Conservation (phyloP, 2,797 vertebrate species). For the Furcifer pardalis region DNA sequence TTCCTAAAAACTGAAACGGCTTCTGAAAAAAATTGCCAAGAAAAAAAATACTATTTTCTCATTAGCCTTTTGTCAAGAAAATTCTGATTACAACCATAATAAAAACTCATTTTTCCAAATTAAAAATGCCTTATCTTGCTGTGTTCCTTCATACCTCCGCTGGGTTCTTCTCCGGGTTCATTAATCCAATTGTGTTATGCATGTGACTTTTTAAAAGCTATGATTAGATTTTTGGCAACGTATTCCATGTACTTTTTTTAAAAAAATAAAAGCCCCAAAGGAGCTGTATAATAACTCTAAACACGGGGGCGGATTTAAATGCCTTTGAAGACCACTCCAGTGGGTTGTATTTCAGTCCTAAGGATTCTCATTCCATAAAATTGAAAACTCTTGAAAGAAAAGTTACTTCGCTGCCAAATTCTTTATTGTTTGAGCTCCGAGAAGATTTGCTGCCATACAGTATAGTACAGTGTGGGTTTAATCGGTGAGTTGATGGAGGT, state of each 20-base stretch:
- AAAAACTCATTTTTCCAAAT: background rate
- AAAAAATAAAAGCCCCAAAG: background rate
- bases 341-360: constrained; percentile 64
- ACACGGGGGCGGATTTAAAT: background rate
- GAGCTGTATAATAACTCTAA: background rate
- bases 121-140: background rate
- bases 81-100: background rate
- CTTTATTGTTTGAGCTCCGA: constrained; percentile 47
- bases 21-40: background rate
- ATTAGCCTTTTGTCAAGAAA: background rate
- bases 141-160: background rate
- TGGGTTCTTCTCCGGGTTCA: constrained; percentile 35
- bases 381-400: constrained; percentile 72
- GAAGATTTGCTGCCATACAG: constrained; percentile 50
- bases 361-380: constrained; percentile 55
- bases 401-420: constrained; percentile 65
- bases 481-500: constrained; percentile 55
- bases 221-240: background rate
- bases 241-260: no score
- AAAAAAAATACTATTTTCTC: background rate
- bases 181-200: background rate
- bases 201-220: background rate
- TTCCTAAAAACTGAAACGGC: background rate
- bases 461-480: constrained; percentile 60
- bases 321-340: constrained; percentile 21